Conservation (phyloP, 2,797 vertebrate genomes). For the Gouania willdenowi region DNA sequence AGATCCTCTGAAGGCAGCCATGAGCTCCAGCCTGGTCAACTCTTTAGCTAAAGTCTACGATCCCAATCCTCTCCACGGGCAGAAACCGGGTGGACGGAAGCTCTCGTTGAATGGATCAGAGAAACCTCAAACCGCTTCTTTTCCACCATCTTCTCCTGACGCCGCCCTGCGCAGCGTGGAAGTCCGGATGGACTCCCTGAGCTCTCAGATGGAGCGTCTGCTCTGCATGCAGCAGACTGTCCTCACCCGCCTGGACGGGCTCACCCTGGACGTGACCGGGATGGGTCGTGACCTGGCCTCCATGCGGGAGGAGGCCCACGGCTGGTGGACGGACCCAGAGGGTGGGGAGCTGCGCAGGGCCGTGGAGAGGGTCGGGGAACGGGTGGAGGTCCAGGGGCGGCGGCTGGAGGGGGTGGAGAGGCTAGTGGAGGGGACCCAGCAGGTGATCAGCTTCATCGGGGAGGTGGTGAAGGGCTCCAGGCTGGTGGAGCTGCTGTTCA, state of each 20-base stretch:
- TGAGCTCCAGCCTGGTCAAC: slow-evolving; percentile 78
- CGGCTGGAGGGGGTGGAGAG: slow-evolving; percentile 81
- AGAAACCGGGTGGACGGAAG: slow-evolving; percentile 60
- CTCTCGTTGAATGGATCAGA: slow-evolving; percentile 48
- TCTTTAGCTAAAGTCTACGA: slow-evolving; percentile 83
- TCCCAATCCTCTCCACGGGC: slow-evolving; percentile 75
- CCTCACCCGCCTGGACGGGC: slow-evolving; percentile 73
- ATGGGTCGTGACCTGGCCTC: slow-evolving; percentile 69
- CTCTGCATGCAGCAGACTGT: slow-evolving; percentile 77
- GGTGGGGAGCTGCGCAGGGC: slow-evolving; percentile 70
- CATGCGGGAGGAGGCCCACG: slow-evolving; percentile 33
- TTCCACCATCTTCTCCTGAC: slow-evolving; percentile 25
- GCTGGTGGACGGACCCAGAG: slow-evolving; percentile 50
- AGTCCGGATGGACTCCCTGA: slow-evolving; percentile 75
- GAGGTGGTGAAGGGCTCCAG: slow-evolving; percentile 76
- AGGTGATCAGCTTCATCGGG: slow-evolving; percentile 76
- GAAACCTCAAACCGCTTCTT: slow-evolving; percentile 43
- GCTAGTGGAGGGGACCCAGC: slow-evolving; percentile 76
- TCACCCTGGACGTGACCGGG: slow-evolving; percentile 73
- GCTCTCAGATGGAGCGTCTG: slow-evolving; percentile 78
- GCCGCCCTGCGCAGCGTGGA: slow-evolving; percentile 53
- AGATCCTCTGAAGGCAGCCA: slow-evolving; percentile 25
- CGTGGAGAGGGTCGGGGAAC: slow-evolving; percentile 62
- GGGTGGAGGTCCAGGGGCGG: slow-evolving; percentile 70
- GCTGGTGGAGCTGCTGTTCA: slow-evolving; percentile 68